phyloP scores from a whole-genome alignment of 2,113 vertebrate species.

The Callaeas wilsoni region DNA sequence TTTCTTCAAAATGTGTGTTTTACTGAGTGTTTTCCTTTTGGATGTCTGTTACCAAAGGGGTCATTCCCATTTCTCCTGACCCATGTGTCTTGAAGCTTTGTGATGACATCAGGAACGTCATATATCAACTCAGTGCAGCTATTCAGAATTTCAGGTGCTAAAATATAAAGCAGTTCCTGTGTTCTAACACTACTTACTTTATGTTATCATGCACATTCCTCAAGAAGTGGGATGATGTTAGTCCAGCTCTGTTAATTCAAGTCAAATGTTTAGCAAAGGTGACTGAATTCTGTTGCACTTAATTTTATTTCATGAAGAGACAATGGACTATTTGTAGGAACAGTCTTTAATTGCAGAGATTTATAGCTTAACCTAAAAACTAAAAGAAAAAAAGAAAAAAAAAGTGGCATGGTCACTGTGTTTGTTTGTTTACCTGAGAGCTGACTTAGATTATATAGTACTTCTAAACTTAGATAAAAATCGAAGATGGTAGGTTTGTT shows the following conservation, averaged over 20 bases:
- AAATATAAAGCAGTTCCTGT: not conserved
- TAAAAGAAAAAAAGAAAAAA: fast-evolving
- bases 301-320: not conserved
- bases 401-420: not conserved
- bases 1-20: not conserved
- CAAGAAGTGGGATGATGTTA: not conserved
- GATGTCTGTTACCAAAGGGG: not conserved
- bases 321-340: not conserved
- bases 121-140: not conserved
- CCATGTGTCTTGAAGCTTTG: not conserved
- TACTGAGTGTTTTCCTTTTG: not conserved
- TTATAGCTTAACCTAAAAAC: not conserved
- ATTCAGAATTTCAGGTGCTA: not conserved
- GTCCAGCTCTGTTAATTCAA: not conserved
- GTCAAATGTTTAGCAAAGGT: not conserved
- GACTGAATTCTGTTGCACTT: not conserved
- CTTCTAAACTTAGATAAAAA: not conserved
- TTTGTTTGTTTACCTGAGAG: not conserved
- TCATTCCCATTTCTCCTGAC: not conserved
- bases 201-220: not conserved
- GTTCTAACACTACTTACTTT: not conserved
- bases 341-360: not conserved
- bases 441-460: not conserved
- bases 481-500: not conserved
- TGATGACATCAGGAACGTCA: not conserved